Conservation (phyloP, 2,113 vertebrate genomes). For the Sminthopsis crassicaudata region DNA sequence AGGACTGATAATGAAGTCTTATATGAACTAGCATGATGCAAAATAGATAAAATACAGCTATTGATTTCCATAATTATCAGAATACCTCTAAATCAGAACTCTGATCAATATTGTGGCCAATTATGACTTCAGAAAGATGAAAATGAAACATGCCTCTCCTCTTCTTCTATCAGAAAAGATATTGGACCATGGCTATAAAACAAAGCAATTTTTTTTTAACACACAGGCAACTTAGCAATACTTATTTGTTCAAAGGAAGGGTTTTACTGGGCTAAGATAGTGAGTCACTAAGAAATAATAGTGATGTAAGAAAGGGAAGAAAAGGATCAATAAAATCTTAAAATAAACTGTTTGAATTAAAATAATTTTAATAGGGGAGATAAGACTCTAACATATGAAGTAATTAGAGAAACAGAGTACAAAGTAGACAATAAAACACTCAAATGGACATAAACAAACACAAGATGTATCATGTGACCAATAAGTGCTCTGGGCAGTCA, state of each 20-base stretch:
- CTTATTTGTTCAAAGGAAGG: not conserved
- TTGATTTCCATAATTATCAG: not conserved
- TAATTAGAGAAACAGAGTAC: not conserved
- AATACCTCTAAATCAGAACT: not conserved
- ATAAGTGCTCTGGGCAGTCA: not conserved
- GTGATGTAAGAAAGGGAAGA: not conserved
- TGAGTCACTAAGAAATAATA: not conserved
- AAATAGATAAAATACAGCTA: not conserved
- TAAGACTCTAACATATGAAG: not conserved
- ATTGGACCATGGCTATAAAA: not conserved
- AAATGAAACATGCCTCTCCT: not conserved
- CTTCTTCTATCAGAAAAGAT: not conserved
- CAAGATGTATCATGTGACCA: too few relatives aligned
- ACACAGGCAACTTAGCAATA: not conserved
- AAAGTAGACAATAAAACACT: not conserved
- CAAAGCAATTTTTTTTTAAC: not conserved
- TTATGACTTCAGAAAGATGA: not conserved
- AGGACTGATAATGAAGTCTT: not conserved
- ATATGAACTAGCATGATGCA: not conserved
- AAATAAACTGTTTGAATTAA: not conserved
- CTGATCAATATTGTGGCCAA: not conserved
- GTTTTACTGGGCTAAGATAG: not conserved
- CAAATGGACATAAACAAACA: too few relatives aligned
- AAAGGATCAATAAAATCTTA: not conserved
- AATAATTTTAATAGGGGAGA: not conserved